These are phyloP conservation scores for Muscicapa striata DNA, from an alignment of 2,797 vertebrate genomes.

Conservation along the genomic window DNA sequence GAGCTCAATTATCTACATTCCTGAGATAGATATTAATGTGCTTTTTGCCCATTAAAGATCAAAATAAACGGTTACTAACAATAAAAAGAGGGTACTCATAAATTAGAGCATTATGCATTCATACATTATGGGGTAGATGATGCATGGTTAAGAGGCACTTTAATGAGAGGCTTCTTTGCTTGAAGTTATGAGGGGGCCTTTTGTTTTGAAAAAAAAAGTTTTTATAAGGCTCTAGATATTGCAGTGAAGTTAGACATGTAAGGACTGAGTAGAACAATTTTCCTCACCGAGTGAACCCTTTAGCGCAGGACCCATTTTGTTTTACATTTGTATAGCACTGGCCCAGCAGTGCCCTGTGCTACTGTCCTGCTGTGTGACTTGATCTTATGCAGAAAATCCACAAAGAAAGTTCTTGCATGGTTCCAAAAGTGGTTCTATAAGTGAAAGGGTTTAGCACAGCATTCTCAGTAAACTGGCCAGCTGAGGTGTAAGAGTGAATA, in stretches of 20 bases:
- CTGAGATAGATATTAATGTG: neutral
- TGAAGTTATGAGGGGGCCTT: neutral
- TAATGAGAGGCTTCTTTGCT: neutral
- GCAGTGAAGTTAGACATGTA: constrained; percentile 5
- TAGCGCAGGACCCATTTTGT: neutral
- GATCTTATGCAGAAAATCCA: neutral
- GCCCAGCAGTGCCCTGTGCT: neutral
- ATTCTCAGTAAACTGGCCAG: neutral
- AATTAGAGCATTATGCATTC: neutral
- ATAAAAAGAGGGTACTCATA: neutral
- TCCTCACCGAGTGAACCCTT: neutral
- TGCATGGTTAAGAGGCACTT: neutral
- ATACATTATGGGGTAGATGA: rapidly evolving
- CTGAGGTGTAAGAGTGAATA: neutral
- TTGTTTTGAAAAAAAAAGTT: neutral
- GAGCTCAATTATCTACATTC: neutral
- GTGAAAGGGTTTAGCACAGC: neutral
- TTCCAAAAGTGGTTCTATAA: neutral
- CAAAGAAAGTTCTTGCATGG: neutral
- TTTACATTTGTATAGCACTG: neutral
- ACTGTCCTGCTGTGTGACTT: neutral
- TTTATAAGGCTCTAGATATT: neutral
- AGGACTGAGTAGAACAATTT: neutral
- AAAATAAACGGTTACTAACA: neutral
- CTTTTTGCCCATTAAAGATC: neutral